Conservation (phyloP, 2,888 invertebrate species). For the Lomographa bimaculata region DNA sequence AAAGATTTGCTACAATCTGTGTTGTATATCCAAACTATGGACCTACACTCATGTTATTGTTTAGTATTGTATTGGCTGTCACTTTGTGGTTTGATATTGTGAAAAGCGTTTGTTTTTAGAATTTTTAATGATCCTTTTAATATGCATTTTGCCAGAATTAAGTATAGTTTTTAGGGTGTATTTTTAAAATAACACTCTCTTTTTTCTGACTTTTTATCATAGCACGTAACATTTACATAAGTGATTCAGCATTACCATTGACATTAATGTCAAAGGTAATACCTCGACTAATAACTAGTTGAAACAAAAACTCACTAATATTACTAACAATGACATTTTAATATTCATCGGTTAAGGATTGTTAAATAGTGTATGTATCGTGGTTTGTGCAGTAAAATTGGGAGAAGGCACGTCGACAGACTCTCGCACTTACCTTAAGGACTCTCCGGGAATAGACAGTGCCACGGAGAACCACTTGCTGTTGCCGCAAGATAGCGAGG, state of each 20-base stretch:
- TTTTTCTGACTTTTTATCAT: conserved; percentile 23
- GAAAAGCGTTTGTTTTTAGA: conserved; percentile 22
- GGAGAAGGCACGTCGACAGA: conserved; percentile 75
- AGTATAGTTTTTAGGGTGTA: conserved; percentile 8
- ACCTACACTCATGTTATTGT: conserved; percentile 4
- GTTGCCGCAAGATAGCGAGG: conserved; percentile 94
- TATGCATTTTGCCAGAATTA: conserved; percentile 24
- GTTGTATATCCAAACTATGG: conserved; percentile 23
- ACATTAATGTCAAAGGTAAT: too few relatives aligned
- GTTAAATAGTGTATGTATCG: conserved; percentile 4
- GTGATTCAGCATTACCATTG: conserved; percentile 28
- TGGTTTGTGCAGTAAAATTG: conserved; percentile 61
- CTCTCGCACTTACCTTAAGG: conserved; percentile 86
- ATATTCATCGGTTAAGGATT: too few relatives aligned
- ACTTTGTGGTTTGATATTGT: conserved; percentile 14
- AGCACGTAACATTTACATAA: conserved; percentile 19
- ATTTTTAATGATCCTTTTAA: conserved; percentile 20
- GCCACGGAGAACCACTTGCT: conserved; percentile 91
- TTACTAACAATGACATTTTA: too few relatives aligned
- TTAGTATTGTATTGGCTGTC: conserved; percentile 18
- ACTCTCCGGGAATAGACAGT: conserved; percentile 84
- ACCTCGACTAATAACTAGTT: not conserved
- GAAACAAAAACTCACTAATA: too few relatives aligned
- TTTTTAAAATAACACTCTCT: not conserved
- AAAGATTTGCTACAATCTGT: conserved; percentile 11